A percentile compares a stretch with the other conserved stretches of the same genome.
Conservation (phyloP, 2,888 invertebrate species). For the Drosophila fulvimacula region DNA sequence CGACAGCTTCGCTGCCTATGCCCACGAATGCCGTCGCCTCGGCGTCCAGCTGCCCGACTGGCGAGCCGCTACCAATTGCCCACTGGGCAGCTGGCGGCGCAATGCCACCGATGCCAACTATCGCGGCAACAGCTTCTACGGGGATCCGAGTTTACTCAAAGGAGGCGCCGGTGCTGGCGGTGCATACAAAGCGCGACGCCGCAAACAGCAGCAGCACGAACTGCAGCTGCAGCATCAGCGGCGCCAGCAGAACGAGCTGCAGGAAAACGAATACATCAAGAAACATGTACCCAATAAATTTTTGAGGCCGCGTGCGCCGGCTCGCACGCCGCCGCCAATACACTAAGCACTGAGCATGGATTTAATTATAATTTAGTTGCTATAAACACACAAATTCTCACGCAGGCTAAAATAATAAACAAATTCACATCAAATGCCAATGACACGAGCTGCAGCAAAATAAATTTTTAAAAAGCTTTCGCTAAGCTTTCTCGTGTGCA, state of each 20-base stretch:
- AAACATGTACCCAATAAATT: slow-evolving; percentile 84
- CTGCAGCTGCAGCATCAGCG: slow-evolving; percentile 62
- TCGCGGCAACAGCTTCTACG: slow-evolving; percentile 63
- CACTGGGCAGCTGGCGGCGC: slow-evolving; percentile 81
- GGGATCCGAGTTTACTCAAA: slow-evolving; percentile 52
- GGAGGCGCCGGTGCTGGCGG: slow-evolving; percentile 11
- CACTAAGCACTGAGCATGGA: slow-evolving; percentile 66
- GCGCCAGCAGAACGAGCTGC: slow-evolving; percentile 64
- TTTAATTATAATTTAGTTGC: slow-evolving; percentile 65
- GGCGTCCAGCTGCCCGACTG: slow-evolving; percentile 91
- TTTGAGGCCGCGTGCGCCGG: slow-evolving; percentile 80
- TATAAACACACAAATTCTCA: slow-evolving; percentile 35
- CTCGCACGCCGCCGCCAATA: slow-evolving; percentile 85
- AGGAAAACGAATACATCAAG: slow-evolving; percentile 80
- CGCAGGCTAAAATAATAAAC: slow-evolving; percentile 35
- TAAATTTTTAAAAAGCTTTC: slow-evolving; percentile 5
- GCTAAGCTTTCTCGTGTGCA: not conserved
- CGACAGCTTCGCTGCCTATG: slow-evolving; percentile 95
- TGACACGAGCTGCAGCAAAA: slow-evolving; percentile 16
- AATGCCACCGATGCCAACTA: slow-evolving; percentile 66
- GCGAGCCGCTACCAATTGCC: slow-evolving; percentile 90
- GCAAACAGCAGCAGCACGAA: slow-evolving; percentile 63
- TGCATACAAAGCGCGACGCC: slow-evolving; percentile 32
- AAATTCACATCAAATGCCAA: slow-evolving; percentile 51
- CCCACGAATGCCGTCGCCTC: slow-evolving; percentile 92